Evolutionary conservation across 2,113 vertebrate genomes (phyloP).

Genomic region (Sisor rabdophorus): DNA sequence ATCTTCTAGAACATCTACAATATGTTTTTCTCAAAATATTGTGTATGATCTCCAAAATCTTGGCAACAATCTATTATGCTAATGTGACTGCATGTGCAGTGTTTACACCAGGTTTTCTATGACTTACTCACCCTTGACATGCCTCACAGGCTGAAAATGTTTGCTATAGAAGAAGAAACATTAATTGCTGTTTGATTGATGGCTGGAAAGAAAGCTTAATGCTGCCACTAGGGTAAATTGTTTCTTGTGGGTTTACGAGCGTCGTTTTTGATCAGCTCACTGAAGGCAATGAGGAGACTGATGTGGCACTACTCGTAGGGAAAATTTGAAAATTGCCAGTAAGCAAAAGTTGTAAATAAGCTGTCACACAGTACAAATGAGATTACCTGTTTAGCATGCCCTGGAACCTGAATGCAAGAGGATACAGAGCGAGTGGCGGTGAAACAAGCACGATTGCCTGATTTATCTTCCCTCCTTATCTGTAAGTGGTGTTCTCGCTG

Average conservation of each 20-base stretch:
- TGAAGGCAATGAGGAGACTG: conserved; percentile 37
- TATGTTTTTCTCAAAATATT: background rate
- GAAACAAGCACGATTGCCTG: conserved; percentile 62
- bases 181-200: conserved; percentile 74
- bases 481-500: conserved; percentile 60
- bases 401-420: conserved; percentile 63
- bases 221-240: conserved; percentile 62
- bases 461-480: conserved; percentile 70
- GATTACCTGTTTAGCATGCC: conserved; percentile 73
- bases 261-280: conserved; percentile 67
- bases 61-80: background rate
- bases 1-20: background rate
- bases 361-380: conserved; percentile 79
- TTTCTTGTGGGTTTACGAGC: conserved; percentile 68
- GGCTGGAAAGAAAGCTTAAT: conserved; percentile 56
- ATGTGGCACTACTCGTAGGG: conserved; percentile 62
- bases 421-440: conserved; percentile 55
- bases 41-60: background rate
- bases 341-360: conserved; percentile 71
- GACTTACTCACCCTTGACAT: conserved; percentile 28
- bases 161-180: conserved; percentile 58
- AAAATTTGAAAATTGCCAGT: conserved; percentile 67
- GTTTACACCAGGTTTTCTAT: conserved; percentile 23
- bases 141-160: conserved; percentile 35
- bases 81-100: conserved; percentile 7